Evolutionary conservation across 2,797 vertebrate species (phyloP), one percentile per base, ranked within the genome.

Genomic region (Denticeps clupeoides): DNA sequence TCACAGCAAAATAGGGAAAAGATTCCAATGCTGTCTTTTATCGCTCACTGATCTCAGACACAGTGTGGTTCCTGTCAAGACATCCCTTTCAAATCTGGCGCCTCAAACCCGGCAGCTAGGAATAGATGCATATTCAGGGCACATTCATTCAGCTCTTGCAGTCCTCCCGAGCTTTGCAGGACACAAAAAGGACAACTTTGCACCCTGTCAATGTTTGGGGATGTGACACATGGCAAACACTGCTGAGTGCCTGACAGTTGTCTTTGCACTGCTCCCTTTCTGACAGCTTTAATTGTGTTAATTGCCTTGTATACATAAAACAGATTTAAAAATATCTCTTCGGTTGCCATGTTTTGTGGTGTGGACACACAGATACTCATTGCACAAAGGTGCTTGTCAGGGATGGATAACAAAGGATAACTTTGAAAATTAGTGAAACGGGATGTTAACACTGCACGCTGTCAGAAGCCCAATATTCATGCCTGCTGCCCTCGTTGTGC

Each of bases 251-350:
- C 23, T 56, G 64, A 64, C 53, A 63, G 62, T 19, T 47, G 44
- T 49, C 45, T 40, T 24, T 40, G 26, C 47, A 45, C 29, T 15
- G 45, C 38, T 37, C 37, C 51, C 45, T 44, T 43, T 13, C 37
- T 45, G 40, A 52, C 56, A 59, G 56, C 46, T 62, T 35, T 59
- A 65, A 65, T 59, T 51, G 53, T 48, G 59, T 37, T 59, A 65
- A 62, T 48, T 50, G 51, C 45, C 51, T 29, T 51, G 24, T n/a
- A 50, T 41, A 41, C 49, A 48, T 50, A 56, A 51, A 51, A 35
- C 47, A 44, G 6, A 21, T 21, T 35, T 28, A 45, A 48, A 59
- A 28, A 51, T 55, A 44, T n/a, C 18, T 19, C 18, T 19, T 19
- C 18, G 19, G 18, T n/a, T n/a, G n/a, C n/a, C n/a, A 19, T 19